A percentile compares a stretch with the other conserved stretches of the same genome.
phyloP scores from a whole-genome alignment of 2,888 invertebrate species.

The Apotomis capreana region DNA sequence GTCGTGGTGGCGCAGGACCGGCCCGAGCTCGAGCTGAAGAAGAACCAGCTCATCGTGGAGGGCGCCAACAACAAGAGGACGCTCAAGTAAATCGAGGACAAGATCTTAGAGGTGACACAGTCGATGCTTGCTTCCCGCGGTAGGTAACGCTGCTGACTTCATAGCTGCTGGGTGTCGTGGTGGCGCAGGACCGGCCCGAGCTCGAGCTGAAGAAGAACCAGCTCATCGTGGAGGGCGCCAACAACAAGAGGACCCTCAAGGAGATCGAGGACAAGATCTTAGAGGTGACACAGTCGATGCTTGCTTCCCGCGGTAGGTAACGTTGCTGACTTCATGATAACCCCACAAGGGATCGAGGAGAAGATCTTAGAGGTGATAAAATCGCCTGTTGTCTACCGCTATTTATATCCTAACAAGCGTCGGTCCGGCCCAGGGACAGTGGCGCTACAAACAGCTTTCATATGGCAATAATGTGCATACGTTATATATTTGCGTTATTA shows the following conservation, averaged over 20 bases:
- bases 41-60: constrained; percentile 95
- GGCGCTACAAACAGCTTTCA: no score
- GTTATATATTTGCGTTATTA: no score
- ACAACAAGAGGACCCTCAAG: constrained; percentile 93
- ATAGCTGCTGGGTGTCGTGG: constrained; percentile 96
- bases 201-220: constrained; percentile 97
- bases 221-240: constrained; percentile 94
- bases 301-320: no score
- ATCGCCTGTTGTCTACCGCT: no score
- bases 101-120: constrained; percentile 91
- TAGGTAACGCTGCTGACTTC: constrained; percentile 95
- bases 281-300: no score
- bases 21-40: constrained; percentile 95
- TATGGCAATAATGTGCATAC: no score
- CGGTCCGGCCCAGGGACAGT: no score
- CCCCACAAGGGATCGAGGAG: no score
- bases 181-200: constrained; percentile 95
- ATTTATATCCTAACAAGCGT: no score
- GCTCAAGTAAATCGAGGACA: constrained; percentile 95
- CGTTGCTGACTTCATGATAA: no score
- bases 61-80: constrained; percentile 94
- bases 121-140: no score
- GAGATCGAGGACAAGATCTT: constrained; percentile 97
- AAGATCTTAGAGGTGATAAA: constrained; percentile 88
- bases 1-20: constrained; percentile 96